phyloP scores from a whole-genome alignment of 1,140 invertebrate species.

The Aricia agestis region DNA sequence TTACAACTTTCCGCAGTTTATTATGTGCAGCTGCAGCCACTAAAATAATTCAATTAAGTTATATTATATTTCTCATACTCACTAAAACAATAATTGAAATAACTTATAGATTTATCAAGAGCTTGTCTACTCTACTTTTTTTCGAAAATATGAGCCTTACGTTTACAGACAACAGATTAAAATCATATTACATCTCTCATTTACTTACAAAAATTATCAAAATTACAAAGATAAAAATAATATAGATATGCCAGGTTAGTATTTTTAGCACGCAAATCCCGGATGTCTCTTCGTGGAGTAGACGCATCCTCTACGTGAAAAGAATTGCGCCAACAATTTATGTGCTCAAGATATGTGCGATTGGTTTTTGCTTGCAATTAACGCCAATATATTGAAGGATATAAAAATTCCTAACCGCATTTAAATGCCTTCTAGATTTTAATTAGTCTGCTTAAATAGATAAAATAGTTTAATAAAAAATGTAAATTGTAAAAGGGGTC shows the following conservation, averaged over 20 bases:
- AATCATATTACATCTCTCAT: neutral
- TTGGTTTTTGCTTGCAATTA: neutral
- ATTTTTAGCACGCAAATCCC: slow-evolving; percentile 43
- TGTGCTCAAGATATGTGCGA: neutral
- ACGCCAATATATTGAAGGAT: neutral
- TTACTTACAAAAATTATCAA: neutral
- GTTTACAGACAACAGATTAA: no score
- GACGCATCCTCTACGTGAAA: slow-evolving; percentile 8
- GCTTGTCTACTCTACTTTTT: no score
- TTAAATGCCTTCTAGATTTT: neutral
- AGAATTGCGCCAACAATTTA: slow-evolving; percentile 3
- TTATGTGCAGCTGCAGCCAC: no score
- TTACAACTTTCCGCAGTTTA: no score
- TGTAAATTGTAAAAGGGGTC: no score
- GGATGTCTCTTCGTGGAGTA: slow-evolving; percentile 28
- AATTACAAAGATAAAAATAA: neutral
- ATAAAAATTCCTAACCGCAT: neutral
- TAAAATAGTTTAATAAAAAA: no score
- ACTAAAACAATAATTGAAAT: no score
- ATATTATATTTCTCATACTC: no score
- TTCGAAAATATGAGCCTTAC: no score
- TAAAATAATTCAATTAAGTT: no score
- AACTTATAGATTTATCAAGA: no score
- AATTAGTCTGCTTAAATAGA: no score
- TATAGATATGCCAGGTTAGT: slow-evolving; percentile 25